Conservation (phyloP, 2,113 vertebrate genomes). For the Ginglymostoma cirratum region DNA sequence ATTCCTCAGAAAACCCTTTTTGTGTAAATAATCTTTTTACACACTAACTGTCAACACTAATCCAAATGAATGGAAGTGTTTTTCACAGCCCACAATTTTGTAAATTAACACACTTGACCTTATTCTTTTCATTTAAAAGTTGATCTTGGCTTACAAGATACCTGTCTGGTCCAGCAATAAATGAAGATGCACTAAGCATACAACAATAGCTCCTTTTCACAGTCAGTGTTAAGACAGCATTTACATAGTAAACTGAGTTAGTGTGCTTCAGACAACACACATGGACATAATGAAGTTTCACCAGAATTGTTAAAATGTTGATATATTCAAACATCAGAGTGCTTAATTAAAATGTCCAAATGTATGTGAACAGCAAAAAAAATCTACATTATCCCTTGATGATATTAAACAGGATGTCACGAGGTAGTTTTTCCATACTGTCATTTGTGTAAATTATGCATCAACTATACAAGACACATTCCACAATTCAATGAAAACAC, state of each 20-base stretch:
- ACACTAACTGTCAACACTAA: not conserved
- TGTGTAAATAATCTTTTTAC: not conserved
- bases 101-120: not conserved
- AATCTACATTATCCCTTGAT: constrained; percentile 60
- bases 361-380: constrained; percentile 53
- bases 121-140: not conserved
- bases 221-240: not conserved
- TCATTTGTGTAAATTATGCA: constrained; percentile 71
- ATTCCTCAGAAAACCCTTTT: not conserved
- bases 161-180: not conserved
- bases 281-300: constrained; percentile 1
- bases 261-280: constrained; percentile 5
- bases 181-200: not conserved
- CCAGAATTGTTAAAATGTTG: not conserved
- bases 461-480: constrained; percentile 64
- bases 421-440: constrained; percentile 86
- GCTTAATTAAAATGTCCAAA: constrained; percentile 20
- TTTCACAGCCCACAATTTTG: not conserved
- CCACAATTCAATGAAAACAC: constrained; percentile 55
- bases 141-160: not conserved
- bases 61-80: not conserved
- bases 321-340: constrained; percentile 22
- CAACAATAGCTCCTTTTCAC: not conserved
- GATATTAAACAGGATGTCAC: constrained; percentile 65
- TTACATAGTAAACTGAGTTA: not conserved